Evolutionary conservation across 2,888 invertebrate genomes (phyloP).

Genomic region (Odontothrips loti): DNA sequence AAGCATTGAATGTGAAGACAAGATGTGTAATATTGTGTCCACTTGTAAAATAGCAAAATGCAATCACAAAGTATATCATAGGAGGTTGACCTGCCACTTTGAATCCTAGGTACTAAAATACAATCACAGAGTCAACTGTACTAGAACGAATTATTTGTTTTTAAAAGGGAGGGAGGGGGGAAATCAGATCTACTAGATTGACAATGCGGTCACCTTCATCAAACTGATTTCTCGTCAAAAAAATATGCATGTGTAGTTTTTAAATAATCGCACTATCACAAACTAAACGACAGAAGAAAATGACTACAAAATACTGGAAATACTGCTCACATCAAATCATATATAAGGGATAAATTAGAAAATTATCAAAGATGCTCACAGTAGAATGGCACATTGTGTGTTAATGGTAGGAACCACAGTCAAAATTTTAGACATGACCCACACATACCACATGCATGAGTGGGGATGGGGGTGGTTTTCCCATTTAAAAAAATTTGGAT

Average conservation of each 20-base stretch:
- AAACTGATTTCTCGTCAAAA: background rate
- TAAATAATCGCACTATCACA: background rate
- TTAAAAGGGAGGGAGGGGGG: background rate
- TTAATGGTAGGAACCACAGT: too few relatives aligned
- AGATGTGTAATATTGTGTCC: too few relatives aligned
- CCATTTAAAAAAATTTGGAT: too few relatives aligned
- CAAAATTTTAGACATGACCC: background rate
- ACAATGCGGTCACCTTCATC: background rate
- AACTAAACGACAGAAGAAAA: background rate
- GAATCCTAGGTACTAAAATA: background rate
- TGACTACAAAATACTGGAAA: constrained; percentile 3
- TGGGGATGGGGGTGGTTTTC: background rate
- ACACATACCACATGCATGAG: background rate
- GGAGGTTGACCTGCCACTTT: too few relatives aligned
- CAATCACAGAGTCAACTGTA: background rate
- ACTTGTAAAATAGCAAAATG: too few relatives aligned
- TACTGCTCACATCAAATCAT: background rate
- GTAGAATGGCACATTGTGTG: background rate
- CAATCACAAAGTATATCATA: too few relatives aligned
- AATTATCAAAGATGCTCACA: background rate
- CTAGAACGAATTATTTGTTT: background rate
- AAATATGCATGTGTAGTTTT: background rate
- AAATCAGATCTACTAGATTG: background rate
- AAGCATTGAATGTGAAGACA: too few relatives aligned
- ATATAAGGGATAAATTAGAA: background rate